Evolutionary conservation across 2,113 vertebrate species (phyloP), one percentile per base, ranked within the genome.

Genomic region (Siniperca knerii): DNA sequence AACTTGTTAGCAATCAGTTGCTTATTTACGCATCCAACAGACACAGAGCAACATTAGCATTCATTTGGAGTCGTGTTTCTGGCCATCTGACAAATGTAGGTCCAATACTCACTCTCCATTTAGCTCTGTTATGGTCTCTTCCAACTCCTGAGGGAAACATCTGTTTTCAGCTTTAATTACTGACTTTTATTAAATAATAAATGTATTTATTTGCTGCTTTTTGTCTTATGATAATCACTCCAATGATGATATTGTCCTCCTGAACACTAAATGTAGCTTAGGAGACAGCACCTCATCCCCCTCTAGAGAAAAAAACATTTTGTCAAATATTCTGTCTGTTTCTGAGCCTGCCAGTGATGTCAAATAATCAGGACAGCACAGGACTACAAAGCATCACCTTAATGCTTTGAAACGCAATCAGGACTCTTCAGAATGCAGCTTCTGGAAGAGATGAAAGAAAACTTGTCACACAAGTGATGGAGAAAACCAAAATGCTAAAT

Each of bases 321-420:
- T 52, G 10, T 64, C 40, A 60, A 71, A 48, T 46, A 29, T 61
- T 48, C 18, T 29, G 11, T n/a, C 55, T 40, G 46, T 76, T 7
- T 66, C 60, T 61, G 48, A 7, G 25, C 5, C 58, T 18, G 21
- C 20, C 20, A 33, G 9, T 33, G 11, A 37, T 6, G 5, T 37
- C 35, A 37, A 37, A 37, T 37, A 37, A 52, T 79, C 50, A 25
- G 80, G 16, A 35, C 23, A 62, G 35, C 77, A 72, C 29, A 54
- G 25, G 33, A 60, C 2, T 13, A 75, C 65, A 42, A 77, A 84
- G 75, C 78, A 25, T 40, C 67, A 54, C 16, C 65, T 44, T 1
- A 35, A 60, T 25, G 3, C 54, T 72, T 75, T 77, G 68, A 82
- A 75, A 77, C 67, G n/a, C 33, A 35, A 42, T 87, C 85, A 90